A percentile compares a stretch with the other conserved stretches of the same genome.
These are phyloP conservation scores for Anguilla anguilla DNA, from an alignment of 2,797 vertebrate genomes.

Conservation along the genomic window DNA sequence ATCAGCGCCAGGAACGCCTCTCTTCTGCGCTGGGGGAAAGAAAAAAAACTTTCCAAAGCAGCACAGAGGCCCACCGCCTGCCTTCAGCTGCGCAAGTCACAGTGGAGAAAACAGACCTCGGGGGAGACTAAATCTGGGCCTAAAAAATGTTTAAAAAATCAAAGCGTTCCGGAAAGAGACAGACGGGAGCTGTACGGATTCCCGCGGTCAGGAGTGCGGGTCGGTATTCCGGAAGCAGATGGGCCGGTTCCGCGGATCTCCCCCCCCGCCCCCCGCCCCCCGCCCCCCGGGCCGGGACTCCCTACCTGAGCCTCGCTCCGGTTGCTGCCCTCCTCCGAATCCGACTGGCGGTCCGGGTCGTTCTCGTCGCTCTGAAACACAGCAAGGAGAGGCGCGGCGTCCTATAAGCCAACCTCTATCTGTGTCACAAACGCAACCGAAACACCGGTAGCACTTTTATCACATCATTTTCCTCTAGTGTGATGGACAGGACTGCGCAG, in stretches of 20 bases:
- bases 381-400: not conserved
- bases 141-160: not conserved
- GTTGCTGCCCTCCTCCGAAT: constrained; percentile 90
- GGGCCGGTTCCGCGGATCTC: not conserved
- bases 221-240: not conserved
- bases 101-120: not conserved
- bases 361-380: constrained; percentile 90
- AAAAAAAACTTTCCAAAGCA: constrained; percentile 14
- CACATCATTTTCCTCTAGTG: too few species aligned
- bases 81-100: constrained; percentile 40
- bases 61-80: not conserved
- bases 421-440: too few species aligned
- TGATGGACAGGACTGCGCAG: too few species aligned
- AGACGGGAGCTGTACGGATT: not conserved
- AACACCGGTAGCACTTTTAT: too few species aligned
- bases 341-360: constrained; percentile 89
- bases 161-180: not conserved
- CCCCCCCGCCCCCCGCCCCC: not conserved
- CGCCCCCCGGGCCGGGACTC: not conserved
- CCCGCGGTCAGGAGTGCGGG: not conserved
- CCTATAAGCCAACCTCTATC: too few species aligned
- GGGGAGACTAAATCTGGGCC: not conserved
- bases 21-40: not conserved
- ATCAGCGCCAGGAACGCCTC: constrained; percentile 34
- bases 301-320: constrained; percentile 88